Conservation (phyloP, 2,888 invertebrate genomes). For the Eristalis intricaria region DNA sequence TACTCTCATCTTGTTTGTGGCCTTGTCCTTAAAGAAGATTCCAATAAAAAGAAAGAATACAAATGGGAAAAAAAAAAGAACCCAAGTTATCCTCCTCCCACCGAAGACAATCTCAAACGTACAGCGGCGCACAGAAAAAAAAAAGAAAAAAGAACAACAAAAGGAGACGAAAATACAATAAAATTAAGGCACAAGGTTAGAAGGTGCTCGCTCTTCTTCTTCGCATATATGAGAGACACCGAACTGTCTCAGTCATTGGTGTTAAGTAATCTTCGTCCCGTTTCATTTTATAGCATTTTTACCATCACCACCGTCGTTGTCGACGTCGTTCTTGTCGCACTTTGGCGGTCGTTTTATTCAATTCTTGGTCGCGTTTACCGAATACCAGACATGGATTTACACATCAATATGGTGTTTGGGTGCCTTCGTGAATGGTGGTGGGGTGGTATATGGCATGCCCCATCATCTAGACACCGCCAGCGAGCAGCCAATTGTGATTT, state of each 20-base stretch:
- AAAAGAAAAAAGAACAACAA: constrained; percentile 24
- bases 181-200: constrained; percentile 63
- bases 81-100: constrained; percentile 1
- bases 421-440: not conserved
- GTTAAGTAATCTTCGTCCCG: constrained; percentile 62
- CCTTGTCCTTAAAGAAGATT: constrained; percentile 52
- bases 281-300: constrained; percentile 60
- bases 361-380: constrained; percentile 48
- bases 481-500: constrained; percentile 35
- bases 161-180: constrained; percentile 60
- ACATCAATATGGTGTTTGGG: constrained; percentile 13
- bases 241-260: constrained; percentile 38
- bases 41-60: constrained; percentile 27
- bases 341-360: constrained; percentile 52
- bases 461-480: not conserved
- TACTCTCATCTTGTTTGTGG: constrained; percentile 11
- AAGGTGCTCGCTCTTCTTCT: constrained; percentile 39
- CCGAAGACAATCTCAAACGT: not conserved
- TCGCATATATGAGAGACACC: constrained; percentile 30
- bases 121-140: not conserved
- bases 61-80: constrained; percentile 12
- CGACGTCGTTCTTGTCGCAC: constrained; percentile 39
- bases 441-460: not conserved
- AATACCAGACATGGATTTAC: constrained; percentile 47
- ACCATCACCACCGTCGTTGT: constrained; percentile 54